Evolutionary conservation across 2,113 vertebrate genomes (phyloP).

Genomic region (Gila orcuttii): DNA sequence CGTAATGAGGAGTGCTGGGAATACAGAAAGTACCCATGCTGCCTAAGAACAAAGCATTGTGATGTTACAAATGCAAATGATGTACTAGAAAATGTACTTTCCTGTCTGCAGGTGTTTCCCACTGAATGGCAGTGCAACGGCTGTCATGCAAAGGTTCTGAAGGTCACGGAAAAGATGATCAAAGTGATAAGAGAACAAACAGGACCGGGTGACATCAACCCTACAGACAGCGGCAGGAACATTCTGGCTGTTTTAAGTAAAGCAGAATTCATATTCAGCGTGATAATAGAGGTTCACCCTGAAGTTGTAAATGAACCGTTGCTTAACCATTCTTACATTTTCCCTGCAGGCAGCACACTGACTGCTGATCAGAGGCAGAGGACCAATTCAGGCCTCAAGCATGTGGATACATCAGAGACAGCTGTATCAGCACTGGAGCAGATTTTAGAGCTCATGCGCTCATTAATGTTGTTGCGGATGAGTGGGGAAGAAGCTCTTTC

Average conservation of each 20-base stretch:
- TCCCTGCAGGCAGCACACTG: slow-evolving; percentile 69
- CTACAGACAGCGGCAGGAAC: slow-evolving; percentile 67
- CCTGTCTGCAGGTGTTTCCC: slow-evolving; percentile 66
- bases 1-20: slow-evolving; percentile 10
- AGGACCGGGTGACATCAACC: slow-evolving; percentile 55
- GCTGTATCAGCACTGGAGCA: slow-evolving; percentile 65
- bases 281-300: slow-evolving; percentile 6
- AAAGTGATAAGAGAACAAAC: slow-evolving; percentile 66
- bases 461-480: slow-evolving; percentile 66
- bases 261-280: background rate
- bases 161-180: slow-evolving; percentile 74
- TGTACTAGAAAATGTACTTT: background rate
- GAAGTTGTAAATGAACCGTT: background rate
- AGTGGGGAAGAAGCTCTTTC: slow-evolving; percentile 62
- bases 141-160: slow-evolving; percentile 67
- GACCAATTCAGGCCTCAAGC: background rate
- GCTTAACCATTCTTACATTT: background rate
- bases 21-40: background rate
- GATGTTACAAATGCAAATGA: slow-evolving; percentile 15
- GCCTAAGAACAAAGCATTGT: slow-evolving; percentile 2
- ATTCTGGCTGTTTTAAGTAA: slow-evolving; percentile 77
- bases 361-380: slow-evolving; percentile 58
- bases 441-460: slow-evolving; percentile 67
- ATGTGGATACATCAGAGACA: slow-evolving; percentile 24
- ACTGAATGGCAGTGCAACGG: slow-evolving; percentile 62